Conservation (phyloP, 1,140 invertebrate species). For the Trissolcus basalis region DNA sequence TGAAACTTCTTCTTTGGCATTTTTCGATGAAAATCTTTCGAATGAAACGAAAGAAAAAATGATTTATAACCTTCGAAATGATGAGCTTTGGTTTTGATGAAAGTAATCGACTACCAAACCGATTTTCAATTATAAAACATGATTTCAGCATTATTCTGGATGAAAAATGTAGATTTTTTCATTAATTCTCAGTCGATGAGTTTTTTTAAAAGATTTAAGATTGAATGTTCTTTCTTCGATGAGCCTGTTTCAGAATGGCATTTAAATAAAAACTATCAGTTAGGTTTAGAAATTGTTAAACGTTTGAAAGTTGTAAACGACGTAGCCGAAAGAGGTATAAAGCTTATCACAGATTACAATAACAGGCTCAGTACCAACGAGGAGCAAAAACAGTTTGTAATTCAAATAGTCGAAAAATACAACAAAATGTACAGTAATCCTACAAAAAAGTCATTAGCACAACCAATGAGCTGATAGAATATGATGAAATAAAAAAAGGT, state of each 20-base stretch:
- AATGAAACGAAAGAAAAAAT: constrained; percentile 16
- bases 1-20: constrained; percentile 38
- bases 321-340: constrained; percentile 49
- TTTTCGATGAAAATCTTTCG: constrained; percentile 37
- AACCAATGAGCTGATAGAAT: constrained; percentile 4
- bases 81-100: constrained; percentile 12
- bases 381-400: constrained; percentile 53
- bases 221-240: constrained; percentile 19
- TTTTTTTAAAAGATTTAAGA: constrained; percentile 46
- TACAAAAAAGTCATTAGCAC: constrained; percentile 25
- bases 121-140: not conserved
- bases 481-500: not conserved
- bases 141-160: constrained; percentile 13
- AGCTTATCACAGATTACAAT: constrained; percentile 50
- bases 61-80: constrained; percentile 11
- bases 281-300: constrained; percentile 49
- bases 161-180: constrained; percentile 52
- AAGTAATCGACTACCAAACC: constrained; percentile 18
- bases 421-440: constrained; percentile 29
- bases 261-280: constrained; percentile 37
- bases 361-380: constrained; percentile 32
- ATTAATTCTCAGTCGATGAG: constrained; percentile 37
- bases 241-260: constrained; percentile 32
- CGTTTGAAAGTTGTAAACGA: constrained; percentile 54
- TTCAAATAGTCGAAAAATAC: constrained; percentile 50